Evolutionary conservation across 2,113 vertebrate species (phyloP), one percentile per base, ranked within the genome.

Genomic region (Todiramphus saurophagus): DNA sequence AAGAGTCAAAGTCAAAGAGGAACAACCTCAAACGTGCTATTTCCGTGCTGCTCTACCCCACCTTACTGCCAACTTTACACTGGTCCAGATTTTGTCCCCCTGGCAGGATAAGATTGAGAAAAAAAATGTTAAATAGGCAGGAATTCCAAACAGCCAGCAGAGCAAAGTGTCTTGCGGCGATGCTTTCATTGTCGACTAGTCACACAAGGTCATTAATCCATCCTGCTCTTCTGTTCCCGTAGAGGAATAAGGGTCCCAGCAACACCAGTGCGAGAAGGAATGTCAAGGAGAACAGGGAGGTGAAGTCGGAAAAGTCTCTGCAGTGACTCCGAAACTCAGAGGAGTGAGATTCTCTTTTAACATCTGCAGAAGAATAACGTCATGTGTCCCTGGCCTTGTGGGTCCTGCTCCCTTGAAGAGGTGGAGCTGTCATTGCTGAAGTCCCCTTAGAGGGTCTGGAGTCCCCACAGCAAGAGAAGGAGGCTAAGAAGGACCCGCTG

Each of bases 21-120:
- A 33, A 5, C 37, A 9, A 17, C 16, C 53, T 37, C 12, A 23
- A 19, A 44, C 0, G 0, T 37, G 24, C 33, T 13, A 44, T 24
- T 13, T 90, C 70, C 48, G 1, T 35, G 24, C 51, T 53, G n/a
- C 48, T 78, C 20, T 33, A 63, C n/a, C 12, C 7, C 10, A 10
- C 51, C 69, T 67, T 39, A n/a, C 43, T 72, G 64, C 21, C 60
- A 56, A 37, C 7, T 37, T 90, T 78, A 51, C 8, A 7, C 23
- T 2, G 1, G 33, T 25, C 35, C 31, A 28, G 28, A 15, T 64
- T 56, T 79, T 84, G 46, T 68, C 69, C 25, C 56, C 15, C 24
- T 75, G 37, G 25, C 60, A 84, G 25, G 43, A 15, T 35, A 87
- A 70, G 15, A 59, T 4, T 27, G 76, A 81, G 51, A 33, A 72